phyloP scores from a whole-genome alignment of 2,888 invertebrate species.

The Hydraecia micacea region DNA sequence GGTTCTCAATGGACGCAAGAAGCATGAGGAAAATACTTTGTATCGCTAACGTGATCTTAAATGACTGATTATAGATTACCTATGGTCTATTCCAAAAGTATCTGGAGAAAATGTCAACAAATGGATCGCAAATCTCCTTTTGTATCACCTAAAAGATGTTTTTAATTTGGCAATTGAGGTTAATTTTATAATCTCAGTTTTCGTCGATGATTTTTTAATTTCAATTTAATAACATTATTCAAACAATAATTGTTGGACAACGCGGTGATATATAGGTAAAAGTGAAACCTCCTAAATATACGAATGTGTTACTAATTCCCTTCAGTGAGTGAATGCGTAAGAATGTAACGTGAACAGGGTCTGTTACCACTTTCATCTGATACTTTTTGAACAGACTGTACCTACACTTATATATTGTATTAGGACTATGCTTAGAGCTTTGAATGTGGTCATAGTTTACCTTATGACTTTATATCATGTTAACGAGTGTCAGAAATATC shows the following conservation, averaged over 20 bases:
- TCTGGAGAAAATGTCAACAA: neutral
- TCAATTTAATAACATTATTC: neutral
- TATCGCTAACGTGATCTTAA: conserved; percentile 24
- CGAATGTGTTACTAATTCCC: neutral
- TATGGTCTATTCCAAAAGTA: neutral
- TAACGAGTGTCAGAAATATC: neutral
- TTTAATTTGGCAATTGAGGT: neutral
- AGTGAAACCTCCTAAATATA: neutral
- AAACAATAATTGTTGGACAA: neutral
- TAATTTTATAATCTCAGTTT: neutral
- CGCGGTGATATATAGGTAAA: neutral
- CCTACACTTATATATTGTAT: neutral
- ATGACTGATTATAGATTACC: conserved; percentile 20
- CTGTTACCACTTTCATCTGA: neutral
- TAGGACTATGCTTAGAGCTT: neutral
- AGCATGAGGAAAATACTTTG: conserved; percentile 38
- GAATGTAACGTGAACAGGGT: neutral
- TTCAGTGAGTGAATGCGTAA: neutral
- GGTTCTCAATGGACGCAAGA: conserved; percentile 8
- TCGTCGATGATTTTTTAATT: neutral
- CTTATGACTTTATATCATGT: neutral
- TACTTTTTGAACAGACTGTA: neutral
- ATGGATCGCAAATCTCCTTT: neutral
- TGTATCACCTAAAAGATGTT: neutral
- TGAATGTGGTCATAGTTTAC: neutral